Conservation (phyloP, 2,113 vertebrate genomes). For the Ailuropoda melanoleuca region DNA sequence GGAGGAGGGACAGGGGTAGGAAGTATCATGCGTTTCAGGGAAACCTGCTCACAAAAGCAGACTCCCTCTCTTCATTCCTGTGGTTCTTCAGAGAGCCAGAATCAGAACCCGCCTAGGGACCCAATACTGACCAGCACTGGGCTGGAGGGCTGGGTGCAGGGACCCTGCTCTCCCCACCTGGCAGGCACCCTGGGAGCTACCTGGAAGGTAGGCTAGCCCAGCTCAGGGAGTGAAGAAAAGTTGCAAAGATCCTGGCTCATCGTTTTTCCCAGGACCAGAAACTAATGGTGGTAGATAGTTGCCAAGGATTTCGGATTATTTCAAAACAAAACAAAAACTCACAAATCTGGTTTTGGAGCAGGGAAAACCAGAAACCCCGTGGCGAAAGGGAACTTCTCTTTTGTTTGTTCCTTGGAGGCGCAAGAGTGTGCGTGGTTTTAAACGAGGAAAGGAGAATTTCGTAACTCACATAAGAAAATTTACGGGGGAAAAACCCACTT, state of each 20-base stretch:
- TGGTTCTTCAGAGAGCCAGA: background rate
- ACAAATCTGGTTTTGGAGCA: background rate
- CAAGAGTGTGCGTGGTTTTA: background rate
- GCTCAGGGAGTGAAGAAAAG: too few species aligned
- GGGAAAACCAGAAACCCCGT: background rate
- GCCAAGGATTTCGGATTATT: background rate
- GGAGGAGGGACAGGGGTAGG: background rate
- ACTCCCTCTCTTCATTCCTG: background rate
- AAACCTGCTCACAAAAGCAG: background rate
- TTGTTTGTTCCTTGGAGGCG: background rate
- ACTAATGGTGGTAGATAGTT: background rate
- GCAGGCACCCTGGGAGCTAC: background rate
- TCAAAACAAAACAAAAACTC: background rate
- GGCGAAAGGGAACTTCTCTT: background rate
- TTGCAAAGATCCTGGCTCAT: background rate
- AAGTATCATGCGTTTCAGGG: background rate
- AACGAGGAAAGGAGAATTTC: background rate
- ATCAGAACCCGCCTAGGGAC: too few species aligned
- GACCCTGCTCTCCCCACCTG: background rate
- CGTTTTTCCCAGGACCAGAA: background rate
- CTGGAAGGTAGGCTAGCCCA: too few species aligned
- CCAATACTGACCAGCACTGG: rapidly evolving
- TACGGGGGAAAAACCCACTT: background rate
- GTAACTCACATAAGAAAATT: background rate
- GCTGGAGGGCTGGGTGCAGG: too few species aligned